A percentile compares a stretch with the other conserved stretches of the same genome.
phyloP scores from a whole-genome alignment of 2,888 invertebrate species.

The Ferrisia virgata region DNA sequence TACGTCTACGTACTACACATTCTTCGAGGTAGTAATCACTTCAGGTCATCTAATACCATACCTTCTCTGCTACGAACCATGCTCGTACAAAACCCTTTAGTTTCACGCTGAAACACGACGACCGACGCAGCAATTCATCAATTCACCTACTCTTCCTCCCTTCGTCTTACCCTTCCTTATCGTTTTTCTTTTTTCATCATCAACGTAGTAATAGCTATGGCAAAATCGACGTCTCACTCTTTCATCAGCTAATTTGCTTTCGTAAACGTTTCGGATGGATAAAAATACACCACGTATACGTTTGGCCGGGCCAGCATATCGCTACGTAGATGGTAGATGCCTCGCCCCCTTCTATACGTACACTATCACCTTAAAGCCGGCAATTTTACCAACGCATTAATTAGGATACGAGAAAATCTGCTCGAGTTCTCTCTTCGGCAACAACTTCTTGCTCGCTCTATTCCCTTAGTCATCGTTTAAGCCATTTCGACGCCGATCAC shows the following conservation, averaged over 20 bases:
- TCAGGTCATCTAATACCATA: background rate
- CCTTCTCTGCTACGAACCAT: background rate
- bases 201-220: too few relatives aligned
- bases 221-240: too few relatives aligned
- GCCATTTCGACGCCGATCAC: too few relatives aligned
- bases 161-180: background rate
- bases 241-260: background rate
- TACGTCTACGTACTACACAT: too few relatives aligned
- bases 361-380: background rate
- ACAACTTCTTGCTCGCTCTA: background rate
- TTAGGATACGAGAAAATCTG: background rate
- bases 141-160: background rate
- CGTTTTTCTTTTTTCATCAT: too few relatives aligned
- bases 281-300: too few relatives aligned
- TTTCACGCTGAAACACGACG: background rate
- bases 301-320: too few relatives aligned
- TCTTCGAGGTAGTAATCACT: background rate
- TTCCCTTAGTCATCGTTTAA: too few relatives aligned
- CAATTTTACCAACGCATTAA: background rate
- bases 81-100: background rate
- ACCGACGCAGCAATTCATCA: background rate
- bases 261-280: too few relatives aligned
- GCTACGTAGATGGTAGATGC: too few relatives aligned
- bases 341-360: background rate
- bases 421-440: background rate